Base-by-base conservation (phyloP, 2,797 vertebrate species). In the Carapus acus region DNA sequence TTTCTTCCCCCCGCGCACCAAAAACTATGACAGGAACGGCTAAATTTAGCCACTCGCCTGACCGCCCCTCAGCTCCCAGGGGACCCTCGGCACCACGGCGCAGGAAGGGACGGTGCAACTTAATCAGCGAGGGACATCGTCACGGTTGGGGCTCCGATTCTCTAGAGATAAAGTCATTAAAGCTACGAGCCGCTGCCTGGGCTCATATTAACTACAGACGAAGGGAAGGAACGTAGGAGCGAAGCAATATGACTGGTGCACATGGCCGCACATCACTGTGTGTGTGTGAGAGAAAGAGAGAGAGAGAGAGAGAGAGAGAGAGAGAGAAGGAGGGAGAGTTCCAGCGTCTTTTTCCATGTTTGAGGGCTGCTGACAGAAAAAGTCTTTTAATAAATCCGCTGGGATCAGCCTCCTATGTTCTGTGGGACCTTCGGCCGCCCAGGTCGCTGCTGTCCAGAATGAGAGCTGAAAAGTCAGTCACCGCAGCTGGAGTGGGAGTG, bases 31-130 rank as follows among this genome's bases (percentile, higher is more conserved):
- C 4, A 70, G 2, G 16, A 60, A 61, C 17, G 18, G 48, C 66
- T 69, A 74, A 64, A 74, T 72, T 69, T 78, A 58, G 67, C 52
- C n/a, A 29, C 27, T 44, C 8, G 2, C 55, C 49, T 64, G 17
- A 43, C 46, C 45, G 53, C 56, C 52, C 58, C 56, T 58, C 34
- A 34, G 62, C 38, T 78, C 66, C 63, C 60, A 13, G 40, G 69
- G 62, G 73, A 49, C 33, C n/a, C 6, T 12, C 8, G 3, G 8
- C 7, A 1, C 1, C 12, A 37, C 7, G 6, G 0, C 2, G 6
- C 24, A 17, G 14, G 50, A 40, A 55, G 11, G 18, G 57, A 39
- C 31, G 17, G 34, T 27, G 11, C 47, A 44, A 18, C 21, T 76
- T 31, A 27, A 24, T 27, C 23, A 23, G 31, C 43, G 44, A 64